Conservation (phyloP, 1,140 invertebrate species). For the Melanaphis sacchari region DNA sequence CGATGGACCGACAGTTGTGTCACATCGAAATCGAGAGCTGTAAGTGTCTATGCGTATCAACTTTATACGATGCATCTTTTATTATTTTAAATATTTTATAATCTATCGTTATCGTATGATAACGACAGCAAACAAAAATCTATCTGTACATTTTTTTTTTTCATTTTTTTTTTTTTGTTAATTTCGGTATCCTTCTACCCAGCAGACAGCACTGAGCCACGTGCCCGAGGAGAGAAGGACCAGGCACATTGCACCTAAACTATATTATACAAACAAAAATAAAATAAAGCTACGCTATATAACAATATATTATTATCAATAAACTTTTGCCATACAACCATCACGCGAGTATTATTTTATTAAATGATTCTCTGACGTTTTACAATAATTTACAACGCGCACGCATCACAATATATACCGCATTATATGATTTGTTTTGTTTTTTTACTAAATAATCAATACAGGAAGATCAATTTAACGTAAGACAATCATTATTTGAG, state of each 20-base stretch:
- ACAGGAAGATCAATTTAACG: neutral
- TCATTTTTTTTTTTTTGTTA: conserved; percentile 65
- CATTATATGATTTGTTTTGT: neutral
- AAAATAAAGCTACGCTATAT: neutral
- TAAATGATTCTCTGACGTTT: neutral
- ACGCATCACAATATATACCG: neutral
- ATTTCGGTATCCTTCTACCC: conserved; percentile 76
- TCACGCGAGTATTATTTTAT: neutral
- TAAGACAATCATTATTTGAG: neutral
- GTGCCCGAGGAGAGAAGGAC: conserved; percentile 71
- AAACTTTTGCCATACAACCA: neutral
- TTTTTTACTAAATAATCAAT: neutral
- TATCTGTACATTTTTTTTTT: conserved; percentile 5
- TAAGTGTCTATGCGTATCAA: conserved; percentile 72
- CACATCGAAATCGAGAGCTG: conserved; percentile 98
- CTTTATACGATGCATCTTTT: neutral
- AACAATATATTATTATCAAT: neutral
- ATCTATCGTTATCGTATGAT: neutral
- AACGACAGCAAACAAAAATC: neutral
- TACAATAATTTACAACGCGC: neutral
- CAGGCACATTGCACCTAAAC: conserved; percentile 28
- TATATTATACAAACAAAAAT: neutral
- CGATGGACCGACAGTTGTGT: conserved; percentile 96
- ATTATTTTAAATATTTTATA: neutral
- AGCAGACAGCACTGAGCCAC: conserved; percentile 70